phyloP scores from a whole-genome alignment of 2,888 invertebrate species.

The Protophormia terraenovae region DNA sequence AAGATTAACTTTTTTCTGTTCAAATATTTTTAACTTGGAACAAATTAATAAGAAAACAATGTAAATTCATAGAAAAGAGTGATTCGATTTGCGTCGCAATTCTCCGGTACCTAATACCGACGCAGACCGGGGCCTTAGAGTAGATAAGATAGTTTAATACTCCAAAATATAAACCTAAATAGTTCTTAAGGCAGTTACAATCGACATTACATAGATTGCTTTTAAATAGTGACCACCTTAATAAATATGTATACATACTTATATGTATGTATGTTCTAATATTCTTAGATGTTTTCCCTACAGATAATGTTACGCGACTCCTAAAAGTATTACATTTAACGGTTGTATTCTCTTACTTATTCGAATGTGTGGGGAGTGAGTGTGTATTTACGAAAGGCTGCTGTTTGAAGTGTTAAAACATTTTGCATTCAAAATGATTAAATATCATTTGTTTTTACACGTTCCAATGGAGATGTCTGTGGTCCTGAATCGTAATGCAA shows the following conservation, averaged over 20 bases:
- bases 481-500: conserved; percentile 17
- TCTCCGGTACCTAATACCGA: too few relatives aligned
- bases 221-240: too few relatives aligned
- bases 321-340: background rate
- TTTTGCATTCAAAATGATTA: conserved; percentile 30
- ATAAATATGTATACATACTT: background rate
- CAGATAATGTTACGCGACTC: background rate
- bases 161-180: too few relatives aligned
- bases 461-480: conserved; percentile 22
- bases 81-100: too few relatives aligned
- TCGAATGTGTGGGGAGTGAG: background rate
- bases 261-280: background rate
- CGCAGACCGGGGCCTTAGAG: too few relatives aligned
- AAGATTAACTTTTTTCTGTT: too few relatives aligned
- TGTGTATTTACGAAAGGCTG: background rate
- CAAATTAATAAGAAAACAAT: too few relatives aligned
- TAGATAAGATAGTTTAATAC: too few relatives aligned
- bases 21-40: too few relatives aligned
- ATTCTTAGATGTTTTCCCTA: background rate
- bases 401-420: conserved; percentile 17
- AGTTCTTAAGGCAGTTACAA: too few relatives aligned
- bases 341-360: background rate
- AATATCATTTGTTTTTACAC: conserved; percentile 26
- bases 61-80: too few relatives aligned
- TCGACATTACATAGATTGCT: too few relatives aligned